Percentiles rank a stretch among this genome's conserved stretches.
phyloP scores from a whole-genome alignment of 1,140 invertebrate genomes.

The Drosophila sp. region DNA sequence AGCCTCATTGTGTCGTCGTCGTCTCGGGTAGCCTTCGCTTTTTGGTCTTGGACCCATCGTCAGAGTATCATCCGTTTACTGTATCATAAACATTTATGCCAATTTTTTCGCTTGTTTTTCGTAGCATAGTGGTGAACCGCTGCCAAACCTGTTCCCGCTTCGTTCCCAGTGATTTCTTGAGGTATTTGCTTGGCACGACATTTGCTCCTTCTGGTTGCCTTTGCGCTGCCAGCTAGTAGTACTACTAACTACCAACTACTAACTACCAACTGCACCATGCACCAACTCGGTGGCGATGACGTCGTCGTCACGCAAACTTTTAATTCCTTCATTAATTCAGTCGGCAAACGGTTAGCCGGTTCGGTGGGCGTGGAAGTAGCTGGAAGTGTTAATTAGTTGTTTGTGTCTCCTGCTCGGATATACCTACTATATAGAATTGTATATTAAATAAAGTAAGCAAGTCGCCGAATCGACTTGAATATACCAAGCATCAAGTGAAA shows the following conservation, averaged over 20 bases:
- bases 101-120: slow-evolving; percentile 52
- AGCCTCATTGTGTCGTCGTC: slow-evolving; percentile 25
- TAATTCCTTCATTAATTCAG: slow-evolving; percentile 77
- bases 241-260: slow-evolving; percentile 5
- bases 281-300: slow-evolving; percentile 47
- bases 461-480: too few species aligned
- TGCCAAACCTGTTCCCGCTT: slow-evolving; percentile 59
- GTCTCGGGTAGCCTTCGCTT: slow-evolving; percentile 19
- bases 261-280: slow-evolving; percentile 4
- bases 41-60: slow-evolving; percentile 20
- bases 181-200: slow-evolving; percentile 78
- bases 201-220: slow-evolving; percentile 59
- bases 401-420: slow-evolving; percentile 52
- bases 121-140: slow-evolving; percentile 22
- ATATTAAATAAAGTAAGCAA: background rate
- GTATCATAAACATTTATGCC: slow-evolving; percentile 73
- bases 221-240: slow-evolving; percentile 17
- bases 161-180: slow-evolving; percentile 54
- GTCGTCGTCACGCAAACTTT: slow-evolving; percentile 75
- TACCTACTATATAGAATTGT: background rate
- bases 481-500: too few species aligned
- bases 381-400: slow-evolving; percentile 81
- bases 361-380: slow-evolving; percentile 74
- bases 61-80: slow-evolving; percentile 57
- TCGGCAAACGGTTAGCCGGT: slow-evolving; percentile 68